Base-by-base conservation (phyloP, 2,797 vertebrate species). In the Chloroceryle inda region DNA sequence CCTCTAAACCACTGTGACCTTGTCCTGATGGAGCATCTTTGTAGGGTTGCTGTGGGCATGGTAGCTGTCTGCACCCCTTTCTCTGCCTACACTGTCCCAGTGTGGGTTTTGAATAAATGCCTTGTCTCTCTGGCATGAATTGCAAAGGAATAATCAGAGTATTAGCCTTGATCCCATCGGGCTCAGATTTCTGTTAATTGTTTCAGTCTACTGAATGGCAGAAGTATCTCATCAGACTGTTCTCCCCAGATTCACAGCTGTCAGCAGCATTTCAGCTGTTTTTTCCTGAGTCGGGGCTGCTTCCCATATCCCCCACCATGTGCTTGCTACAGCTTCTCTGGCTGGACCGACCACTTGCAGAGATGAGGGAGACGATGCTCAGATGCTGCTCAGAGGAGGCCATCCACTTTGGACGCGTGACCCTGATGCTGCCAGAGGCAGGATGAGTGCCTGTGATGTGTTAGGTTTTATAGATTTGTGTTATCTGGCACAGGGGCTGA, bases 261-360 rank as follows among this genome's bases (percentile, higher is more conserved):
- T 78, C 62, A 56, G 63, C 52, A 79, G 68, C 2, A 1, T 56
- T 55, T 64, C 0, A 0, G 27, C 44, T 38, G n/a, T 45, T 63
- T 52, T 29, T 22, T n/a, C n/a, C 33, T 8, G 29, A 26, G 23
- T 16, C 1, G 3, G 31, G 35, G n/a, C 49, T 74, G 53, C 38
- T 53, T 93, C 86, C 90, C 59, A 47, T 29, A 6, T 26, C 15
- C 47, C 4, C 16, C 13, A 1, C n/a, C n/a, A 2, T 2, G n/a
- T 6, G 35, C 73, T 33, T 17, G 11, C 24, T 13, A 49, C 7
- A 44, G 24, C 7, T 5, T 13, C 72, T 72, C 37, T 17, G 80
- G 14, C 52, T 27, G 72, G 20, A 24, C 11, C 0, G 0, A 22
- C 5, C 17, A 9, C 27, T 59, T 2, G 0, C 13, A 0, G 1